These are phyloP conservation scores for Solenopsis fugax DNA, from an alignment of 1,140 invertebrate species.

Conservation along the genomic window DNA sequence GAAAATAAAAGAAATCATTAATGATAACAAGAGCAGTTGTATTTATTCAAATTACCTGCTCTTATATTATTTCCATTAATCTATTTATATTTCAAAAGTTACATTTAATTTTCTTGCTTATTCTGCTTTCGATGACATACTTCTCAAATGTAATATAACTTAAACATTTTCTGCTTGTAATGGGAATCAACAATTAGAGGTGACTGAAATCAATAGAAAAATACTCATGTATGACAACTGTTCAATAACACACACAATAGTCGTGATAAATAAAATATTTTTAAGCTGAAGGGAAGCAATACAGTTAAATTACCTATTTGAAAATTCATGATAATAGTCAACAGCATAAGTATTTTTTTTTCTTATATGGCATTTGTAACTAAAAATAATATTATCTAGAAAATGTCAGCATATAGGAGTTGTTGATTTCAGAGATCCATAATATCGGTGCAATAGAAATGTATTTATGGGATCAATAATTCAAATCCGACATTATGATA, in stretches of 20 bases:
- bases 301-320: background rate
- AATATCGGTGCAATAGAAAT: background rate
- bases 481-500: slow-evolving; percentile 3
- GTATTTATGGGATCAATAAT: background rate
- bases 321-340: background rate
- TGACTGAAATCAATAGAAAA: slow-evolving; percentile 12
- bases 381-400: background rate
- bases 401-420: background rate
- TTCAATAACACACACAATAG: background rate
- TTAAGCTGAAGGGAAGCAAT: background rate
- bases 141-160: background rate
- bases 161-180: background rate
- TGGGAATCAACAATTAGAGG: background rate
- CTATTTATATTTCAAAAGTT: background rate
- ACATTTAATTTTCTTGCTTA: background rate
- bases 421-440: background rate
- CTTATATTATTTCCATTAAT: slow-evolving; percentile 46
- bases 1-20: slow-evolving; percentile 28
- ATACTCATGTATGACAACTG: background rate
- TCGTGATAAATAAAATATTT: background rate
- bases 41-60: slow-evolving; percentile 60
- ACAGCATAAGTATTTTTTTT: background rate
- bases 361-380: background rate
- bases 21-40: slow-evolving; percentile 45
- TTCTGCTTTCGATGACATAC: background rate